phyloP scores from a whole-genome alignment of 2,797 vertebrate species.

The Megaceryle alcyon region DNA sequence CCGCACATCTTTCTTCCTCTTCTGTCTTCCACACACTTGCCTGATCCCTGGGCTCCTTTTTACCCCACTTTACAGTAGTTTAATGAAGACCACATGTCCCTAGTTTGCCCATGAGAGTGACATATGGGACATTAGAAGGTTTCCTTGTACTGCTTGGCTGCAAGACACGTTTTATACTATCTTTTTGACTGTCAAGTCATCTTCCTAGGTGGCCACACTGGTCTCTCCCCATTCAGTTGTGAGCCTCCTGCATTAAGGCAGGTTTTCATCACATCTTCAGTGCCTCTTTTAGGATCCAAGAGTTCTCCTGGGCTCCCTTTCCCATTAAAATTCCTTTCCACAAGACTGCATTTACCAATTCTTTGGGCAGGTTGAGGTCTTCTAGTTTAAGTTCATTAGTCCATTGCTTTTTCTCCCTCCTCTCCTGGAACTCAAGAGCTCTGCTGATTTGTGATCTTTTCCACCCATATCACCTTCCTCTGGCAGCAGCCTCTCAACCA shows the following conservation, averaged over 20 bases:
- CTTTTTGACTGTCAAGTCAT: background rate
- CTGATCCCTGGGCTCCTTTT: background rate
- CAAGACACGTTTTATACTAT: background rate
- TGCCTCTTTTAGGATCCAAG: background rate
- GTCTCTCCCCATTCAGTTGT: background rate
- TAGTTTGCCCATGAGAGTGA: background rate
- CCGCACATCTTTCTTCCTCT: background rate
- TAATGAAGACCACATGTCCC: background rate
- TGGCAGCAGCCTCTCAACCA: background rate
- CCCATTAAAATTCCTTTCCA: slow-evolving; percentile 76
- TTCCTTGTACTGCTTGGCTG: background rate
- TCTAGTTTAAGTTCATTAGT: slow-evolving; percentile 55
- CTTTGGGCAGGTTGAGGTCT: slow-evolving; percentile 9
- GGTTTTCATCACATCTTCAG: background rate
- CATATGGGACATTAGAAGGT: background rate
- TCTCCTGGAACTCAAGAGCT: background rate
- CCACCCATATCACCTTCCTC: background rate
- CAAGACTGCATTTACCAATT: slow-evolving; percentile 71
- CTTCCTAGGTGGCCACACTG: background rate
- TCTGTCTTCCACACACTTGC: background rate
- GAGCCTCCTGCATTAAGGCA: background rate
- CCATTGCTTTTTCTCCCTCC: background rate
- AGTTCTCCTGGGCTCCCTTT: slow-evolving; percentile 41
- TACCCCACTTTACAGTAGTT: background rate
- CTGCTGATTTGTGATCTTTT: slow-evolving; percentile 7